phyloP scores from a whole-genome alignment of 2,113 vertebrate genomes.

The Pelodiscus sinensis region DNA sequence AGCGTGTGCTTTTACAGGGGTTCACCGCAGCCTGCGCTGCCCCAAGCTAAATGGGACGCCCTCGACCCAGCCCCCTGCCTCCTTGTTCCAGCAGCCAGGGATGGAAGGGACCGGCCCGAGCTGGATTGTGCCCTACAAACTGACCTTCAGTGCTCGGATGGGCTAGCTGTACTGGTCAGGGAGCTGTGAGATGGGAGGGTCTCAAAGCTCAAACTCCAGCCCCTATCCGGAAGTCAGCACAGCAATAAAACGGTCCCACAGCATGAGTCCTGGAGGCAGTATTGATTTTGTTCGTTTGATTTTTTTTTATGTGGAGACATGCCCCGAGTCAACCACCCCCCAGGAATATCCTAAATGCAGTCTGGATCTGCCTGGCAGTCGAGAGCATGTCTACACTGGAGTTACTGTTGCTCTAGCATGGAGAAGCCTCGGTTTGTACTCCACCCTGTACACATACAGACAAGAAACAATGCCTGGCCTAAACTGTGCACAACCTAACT shows the following conservation, averaged over 20 bases:
- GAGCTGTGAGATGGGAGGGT: not conserved
- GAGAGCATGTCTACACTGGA: not conserved
- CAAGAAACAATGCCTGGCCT: not conserved
- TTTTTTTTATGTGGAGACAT: not conserved
- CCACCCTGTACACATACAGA: not conserved
- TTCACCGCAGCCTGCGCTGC: no score
- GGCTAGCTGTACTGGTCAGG: not conserved
- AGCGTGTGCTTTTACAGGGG: not conserved
- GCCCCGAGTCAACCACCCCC: not conserved
- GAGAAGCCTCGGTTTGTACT: not conserved
- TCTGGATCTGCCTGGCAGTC: not conserved
- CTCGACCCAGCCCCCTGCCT: not conserved
- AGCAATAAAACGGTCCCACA: not conserved
- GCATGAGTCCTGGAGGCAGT: no score
- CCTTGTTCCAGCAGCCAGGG: not conserved
- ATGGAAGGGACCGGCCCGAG: not conserved
- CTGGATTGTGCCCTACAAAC: not conserved
- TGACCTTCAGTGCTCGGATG: no score
- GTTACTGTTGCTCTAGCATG: not conserved
- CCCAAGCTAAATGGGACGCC: no score
- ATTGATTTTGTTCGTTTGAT: not conserved
- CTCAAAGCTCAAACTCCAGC: not conserved
- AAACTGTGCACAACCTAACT: not conserved
- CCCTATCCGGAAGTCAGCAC: not conserved
- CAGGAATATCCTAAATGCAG: not conserved